Evolutionary conservation across 1,140 invertebrate genomes (phyloP), one percentile per base, ranked within the genome.

Genomic region (Euschistus heros): DNA sequence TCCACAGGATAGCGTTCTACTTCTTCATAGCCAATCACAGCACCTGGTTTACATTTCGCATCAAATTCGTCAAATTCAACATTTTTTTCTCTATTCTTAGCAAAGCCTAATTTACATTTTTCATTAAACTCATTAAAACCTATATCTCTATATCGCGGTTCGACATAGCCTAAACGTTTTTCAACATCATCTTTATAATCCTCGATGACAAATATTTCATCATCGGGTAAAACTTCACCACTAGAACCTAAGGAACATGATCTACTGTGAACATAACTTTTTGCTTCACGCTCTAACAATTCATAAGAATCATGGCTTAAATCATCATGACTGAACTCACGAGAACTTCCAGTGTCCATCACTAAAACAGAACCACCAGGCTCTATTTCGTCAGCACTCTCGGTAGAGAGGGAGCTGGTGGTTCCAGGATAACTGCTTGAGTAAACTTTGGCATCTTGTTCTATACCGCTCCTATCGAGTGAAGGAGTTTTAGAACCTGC

Each of bases 221-320:
- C 84, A 70, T 86, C 84, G 50, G 59, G 59, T 42, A 65, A 47
- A 50, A 27, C 47, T 68, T 85, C 84, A 71, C 85, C 85, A 61
- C 83, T 83, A 2, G 85, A 86, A 73, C 85, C 84, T 27, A 86
- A 74, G 57, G 84, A 85, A 71, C 83, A 69, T 27, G 37, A 70
- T 47, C 66, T 33, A 17, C 67, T 67, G 15, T 70, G 68, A 54
- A 54, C 64, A 62, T 67, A 69, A 55, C 63, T 60, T n/a, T 22
- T 18, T 17, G 64, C 67, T 62, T 75, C 72, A 63, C 72, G 70
- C 74, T 92, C 89, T 50, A 92, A 78, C 17, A 92, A 74, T 72
- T 93, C 90, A 74, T 92, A 93, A 68, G 89, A 92, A 75, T 92
- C 90, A 74, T 92, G 90, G 14, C 88, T 91, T 5, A 92, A 76